Base-by-base conservation (phyloP, 2,888 invertebrate genomes). In the Torymus auratus region DNA sequence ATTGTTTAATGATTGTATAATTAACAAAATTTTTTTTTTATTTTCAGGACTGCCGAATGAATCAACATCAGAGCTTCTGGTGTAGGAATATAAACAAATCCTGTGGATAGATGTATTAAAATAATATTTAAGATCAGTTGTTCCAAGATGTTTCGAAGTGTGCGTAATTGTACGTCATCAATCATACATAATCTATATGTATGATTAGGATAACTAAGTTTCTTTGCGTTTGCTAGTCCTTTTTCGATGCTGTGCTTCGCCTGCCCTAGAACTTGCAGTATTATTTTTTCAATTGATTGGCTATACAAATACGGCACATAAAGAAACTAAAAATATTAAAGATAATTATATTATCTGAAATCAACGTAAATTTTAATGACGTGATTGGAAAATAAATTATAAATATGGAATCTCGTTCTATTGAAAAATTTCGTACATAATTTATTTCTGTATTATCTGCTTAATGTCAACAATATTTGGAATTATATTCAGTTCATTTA, bases 21-120 rank as follows among this genome's bases (percentile, higher is more conserved):
- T 58, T 72, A 62, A 69, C 2, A 11, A 13, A 7, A 56, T 64
- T 73, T 73, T 78, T 83, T 70, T 69, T 85, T 69, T 76, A 14
- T 81, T 88, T 87, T 78, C 83, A 89, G 89, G 84, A 85, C 60
- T 65, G 89, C 86, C 65, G 89, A 89, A n/a, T 89, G 86, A 88
- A 83, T 58, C 55, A 62, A 68, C 85, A 85, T 85, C 84, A 82
- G 83, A 82, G 58, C 80, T 68, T 82, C 83, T 84, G 83, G 78
- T 84, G 83, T 84, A 81, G 83, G 55, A 82, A 82, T 78, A 14
- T 75, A 72, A 79, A 76, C 65, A 69, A 81, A 85, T 82, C 83
- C 85, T 83, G 80, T 81, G 85, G 83, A 84, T 87, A 86, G 86
- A 85, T 84, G 81, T 82, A 83, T 76, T 77, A 83, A 82, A 28